Percentiles rank a stretch among this genome's conserved stretches.
These are phyloP conservation scores for Hyles euphorbiae DNA, from an alignment of 1,140 invertebrate species.

Conservation along the genomic window DNA sequence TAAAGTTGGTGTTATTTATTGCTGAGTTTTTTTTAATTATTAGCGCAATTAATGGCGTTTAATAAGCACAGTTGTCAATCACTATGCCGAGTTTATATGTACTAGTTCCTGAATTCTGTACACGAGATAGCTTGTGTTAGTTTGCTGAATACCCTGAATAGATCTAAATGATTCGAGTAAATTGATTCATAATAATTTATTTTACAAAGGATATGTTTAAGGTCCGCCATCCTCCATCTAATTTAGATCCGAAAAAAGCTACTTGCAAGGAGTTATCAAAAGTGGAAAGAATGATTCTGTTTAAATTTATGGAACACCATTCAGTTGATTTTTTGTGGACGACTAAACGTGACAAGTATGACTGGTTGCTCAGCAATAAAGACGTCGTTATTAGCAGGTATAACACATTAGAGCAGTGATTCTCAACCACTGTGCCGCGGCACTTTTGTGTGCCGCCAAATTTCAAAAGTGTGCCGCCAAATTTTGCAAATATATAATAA, in stretches of 20 bases:
- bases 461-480: too few species aligned
- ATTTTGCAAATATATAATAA: too few species aligned
- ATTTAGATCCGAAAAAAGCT: conserved; percentile 68
- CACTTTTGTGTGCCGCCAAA: too few species aligned
- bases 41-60: too few species aligned
- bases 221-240: conserved; percentile 70
- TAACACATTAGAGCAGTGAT: background rate
- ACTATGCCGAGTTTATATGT: too few species aligned
- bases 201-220: conserved; percentile 17
- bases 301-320: conserved; percentile 80
- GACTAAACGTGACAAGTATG: conserved; percentile 87
- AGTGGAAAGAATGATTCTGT: conserved; percentile 78
- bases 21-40: background rate
- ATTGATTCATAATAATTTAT: background rate
- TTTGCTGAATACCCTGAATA: too few species aligned
- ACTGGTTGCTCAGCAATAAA: conserved; percentile 73
- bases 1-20: background rate
- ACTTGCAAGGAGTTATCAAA: conserved; percentile 55
- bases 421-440: too few species aligned
- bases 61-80: too few species aligned
- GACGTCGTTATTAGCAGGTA: conserved; percentile 74
- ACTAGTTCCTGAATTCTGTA: too few species aligned
- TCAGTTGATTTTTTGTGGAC: conserved; percentile 93
- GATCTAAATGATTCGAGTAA: too few species aligned
- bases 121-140: too few species aligned